Base-by-base conservation (phyloP, 2,888 invertebrate genomes). In the Buathra laborator region DNA sequence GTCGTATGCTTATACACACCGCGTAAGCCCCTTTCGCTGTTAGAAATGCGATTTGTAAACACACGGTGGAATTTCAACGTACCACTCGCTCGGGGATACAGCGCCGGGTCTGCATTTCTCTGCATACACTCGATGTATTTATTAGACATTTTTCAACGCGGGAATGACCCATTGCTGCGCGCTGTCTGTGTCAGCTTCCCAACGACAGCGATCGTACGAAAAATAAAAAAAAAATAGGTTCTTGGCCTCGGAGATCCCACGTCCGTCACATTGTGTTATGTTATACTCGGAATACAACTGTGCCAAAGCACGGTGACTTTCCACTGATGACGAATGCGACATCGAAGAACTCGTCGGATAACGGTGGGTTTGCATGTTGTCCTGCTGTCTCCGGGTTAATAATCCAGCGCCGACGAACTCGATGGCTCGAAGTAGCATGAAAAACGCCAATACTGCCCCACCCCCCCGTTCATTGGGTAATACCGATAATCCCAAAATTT, bases 301-400 rank as follows among this genome's bases (percentile, higher is more conserved):
- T 82, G 78, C 78, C 85, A 85, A 81, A 85, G 75, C 74, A 75
- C 79, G 75, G 85, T 82, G 81, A 78, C 74, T 85, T 85, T 85
- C 85, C 85, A 70, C 71, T 81, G 71, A 46, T 51, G 48, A 79
- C 70, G 32, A 53, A 62, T 75, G n/a, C 14, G 80, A 76, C 46
- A 80, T 81, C 59, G 72, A 37, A 29, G 51, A 62, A 51, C 46
- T 43, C 37, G 24, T 32, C 44, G 56, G 46, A 68, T 29, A 46
- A 48, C 29, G 46, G 59, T 37, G 32, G n/a, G 19, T 37, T 37
- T 32, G 37, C 66, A 43, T 19, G 59, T 62, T n/a, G 62, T 43
- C 37, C 68, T 59, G 59, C 46, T 48, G 53, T 68, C 62, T 37
- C 67, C 16, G 16, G 4, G 53, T 62, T 12, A 53, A 56, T 37